Base-by-base conservation (phyloP, 2,113 vertebrate genomes). In the Nothoprocta pentlandii region DNA sequence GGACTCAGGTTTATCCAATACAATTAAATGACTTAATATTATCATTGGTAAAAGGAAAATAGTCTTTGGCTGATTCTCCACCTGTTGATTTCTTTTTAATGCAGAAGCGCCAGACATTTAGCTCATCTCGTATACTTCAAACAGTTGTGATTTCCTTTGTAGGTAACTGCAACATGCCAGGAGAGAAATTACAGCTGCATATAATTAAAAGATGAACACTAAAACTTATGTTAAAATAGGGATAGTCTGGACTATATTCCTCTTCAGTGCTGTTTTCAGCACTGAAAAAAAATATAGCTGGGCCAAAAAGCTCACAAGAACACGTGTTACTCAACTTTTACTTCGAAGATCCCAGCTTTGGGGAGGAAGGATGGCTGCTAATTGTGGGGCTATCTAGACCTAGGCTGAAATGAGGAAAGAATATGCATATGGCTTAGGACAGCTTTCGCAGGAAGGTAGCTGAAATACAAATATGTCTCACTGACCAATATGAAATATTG, bases 141-240 rank as follows among this genome's bases (percentile, higher is more conserved):
- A 71, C 15, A 42, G 8, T 51, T 54, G 21, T 71, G 5, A 62
- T 88, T 92, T 92, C 64, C 51, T 87, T 87, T 1, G 1, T 47
- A 78, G 49, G 76, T 3, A 71, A 67, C 54, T 51, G 70, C 7
- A 90, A 53, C 30, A 61, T 41, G 30, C 54, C 64, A 61, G 10
- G 41, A 83, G 62, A 76, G 66, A 34, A 54, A 67, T 67, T 23
- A 70, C 12, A 62, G 63, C 8, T 62, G 58, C 13, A 54, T 17
- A 73, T 32, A 95, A 80, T 36, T 88, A 66, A 93, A 88, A 66
- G 20, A 91, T 39, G 69, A 51, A 36, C 34, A 88, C 53, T 71
- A 85, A 88, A 92, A 75, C 6, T 76, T 66, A 47, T 5, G 23
- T 41, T 34, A 70, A 36, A 87, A 39, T 63, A 87, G 70, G 3